These are phyloP conservation scores for Ditula angustiorana DNA, from an alignment of 2,888 invertebrate species.

Conservation along the genomic window DNA sequence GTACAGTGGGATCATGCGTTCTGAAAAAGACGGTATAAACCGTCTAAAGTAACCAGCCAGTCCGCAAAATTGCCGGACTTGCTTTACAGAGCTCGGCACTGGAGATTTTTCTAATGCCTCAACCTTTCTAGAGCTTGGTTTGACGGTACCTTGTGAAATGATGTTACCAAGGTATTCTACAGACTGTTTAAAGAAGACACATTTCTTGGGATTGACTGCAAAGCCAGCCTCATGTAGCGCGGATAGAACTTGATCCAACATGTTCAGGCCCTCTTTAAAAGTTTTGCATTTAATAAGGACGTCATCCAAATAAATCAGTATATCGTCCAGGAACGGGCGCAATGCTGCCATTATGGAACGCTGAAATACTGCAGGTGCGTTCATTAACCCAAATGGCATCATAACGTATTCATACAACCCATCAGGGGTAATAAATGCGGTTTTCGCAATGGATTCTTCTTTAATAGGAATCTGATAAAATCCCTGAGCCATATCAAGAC, in stretches of 20 bases:
- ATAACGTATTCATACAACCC: conserved; percentile 9
- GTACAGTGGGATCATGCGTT: too few relatives aligned
- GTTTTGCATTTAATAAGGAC: conserved; percentile 9
- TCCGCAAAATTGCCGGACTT: too few relatives aligned
- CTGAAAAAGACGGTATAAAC: too few relatives aligned
- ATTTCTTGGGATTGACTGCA: background rate
- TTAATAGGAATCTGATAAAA: too few relatives aligned
- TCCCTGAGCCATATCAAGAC: background rate
- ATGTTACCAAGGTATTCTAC: too few relatives aligned
- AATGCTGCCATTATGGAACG: conserved; percentile 4
- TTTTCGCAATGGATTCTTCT: background rate
- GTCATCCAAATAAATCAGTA: conserved; percentile 3
- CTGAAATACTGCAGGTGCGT: background rate
- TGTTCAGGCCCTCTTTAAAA: background rate
- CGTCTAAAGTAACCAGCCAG: too few relatives aligned
- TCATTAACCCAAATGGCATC: conserved; percentile 13
- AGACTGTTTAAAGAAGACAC: too few relatives aligned
- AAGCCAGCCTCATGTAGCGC: background rate
- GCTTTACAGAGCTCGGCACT: too few relatives aligned
- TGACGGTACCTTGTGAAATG: too few relatives aligned
- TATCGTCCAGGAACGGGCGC: conserved; percentile 3
- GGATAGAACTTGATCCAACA: background rate
- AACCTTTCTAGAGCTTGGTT: too few relatives aligned
- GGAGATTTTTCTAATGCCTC: too few relatives aligned
- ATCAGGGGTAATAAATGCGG: background rate